phyloP scores from a whole-genome alignment of 1,140 invertebrate species.

The Ceratina australensis region DNA sequence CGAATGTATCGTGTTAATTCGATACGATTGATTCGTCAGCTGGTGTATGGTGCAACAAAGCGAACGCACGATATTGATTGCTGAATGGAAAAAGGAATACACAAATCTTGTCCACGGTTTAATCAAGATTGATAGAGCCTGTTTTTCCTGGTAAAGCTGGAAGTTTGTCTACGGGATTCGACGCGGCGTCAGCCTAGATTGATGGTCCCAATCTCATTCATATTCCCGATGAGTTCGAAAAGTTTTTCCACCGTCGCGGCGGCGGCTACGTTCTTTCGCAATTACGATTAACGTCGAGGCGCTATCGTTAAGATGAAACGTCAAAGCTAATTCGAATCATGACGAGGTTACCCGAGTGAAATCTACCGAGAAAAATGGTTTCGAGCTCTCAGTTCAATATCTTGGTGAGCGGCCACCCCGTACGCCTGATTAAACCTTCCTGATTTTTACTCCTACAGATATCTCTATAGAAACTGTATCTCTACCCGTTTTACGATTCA shows the following conservation, averaged over 20 bases:
- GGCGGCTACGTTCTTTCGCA: constrained; percentile 22
- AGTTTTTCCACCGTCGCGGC: constrained; percentile 1
- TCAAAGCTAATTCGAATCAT: constrained; percentile 24
- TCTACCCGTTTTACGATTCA: background rate
- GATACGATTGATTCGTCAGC: too few species aligned
- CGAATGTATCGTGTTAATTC: too few species aligned
- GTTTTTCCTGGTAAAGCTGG: background rate
- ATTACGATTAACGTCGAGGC: constrained; percentile 22
- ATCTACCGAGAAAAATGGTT: constrained; percentile 27
- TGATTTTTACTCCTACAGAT: constrained; percentile 7
- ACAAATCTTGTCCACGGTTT: background rate
- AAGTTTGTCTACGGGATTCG: constrained; percentile 8
- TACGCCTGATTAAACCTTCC: constrained; percentile 15
- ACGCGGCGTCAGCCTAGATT: background rate
- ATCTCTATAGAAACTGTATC: background rate
- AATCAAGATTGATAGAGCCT: background rate
- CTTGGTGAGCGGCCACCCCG: background rate
- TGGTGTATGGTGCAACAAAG: too few species aligned
- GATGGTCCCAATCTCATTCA: constrained; percentile 24
- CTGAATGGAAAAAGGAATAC: background rate
- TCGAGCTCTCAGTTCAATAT: constrained; percentile 5
- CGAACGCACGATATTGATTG: too few species aligned
- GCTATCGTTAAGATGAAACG: constrained; percentile 18
- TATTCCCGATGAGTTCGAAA: constrained; percentile 18
- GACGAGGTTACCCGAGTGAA: constrained; percentile 22